Percentiles rank a stretch among this genome's conserved stretches.
Conservation (phyloP, 2,888 invertebrate species). For the Andrena hattorfiana region DNA sequence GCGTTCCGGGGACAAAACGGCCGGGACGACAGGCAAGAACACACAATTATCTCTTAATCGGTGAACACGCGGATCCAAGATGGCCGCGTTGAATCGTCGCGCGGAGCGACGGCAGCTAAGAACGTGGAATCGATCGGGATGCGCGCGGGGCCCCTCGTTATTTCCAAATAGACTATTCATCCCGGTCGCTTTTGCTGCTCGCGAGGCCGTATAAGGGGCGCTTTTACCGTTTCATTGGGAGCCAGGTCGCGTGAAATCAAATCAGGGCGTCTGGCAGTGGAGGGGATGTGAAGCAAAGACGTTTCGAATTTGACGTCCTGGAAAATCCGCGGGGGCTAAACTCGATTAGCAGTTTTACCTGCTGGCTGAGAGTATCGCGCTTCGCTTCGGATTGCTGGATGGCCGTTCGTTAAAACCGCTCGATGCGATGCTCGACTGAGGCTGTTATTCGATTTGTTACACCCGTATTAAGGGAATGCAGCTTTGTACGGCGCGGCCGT, state of each 20-base stretch:
- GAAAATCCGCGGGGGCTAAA: neutral
- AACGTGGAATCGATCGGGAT: slow-evolving; percentile 17
- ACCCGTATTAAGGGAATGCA: no score
- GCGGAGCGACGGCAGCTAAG: neutral
- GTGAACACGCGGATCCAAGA: slow-evolving; percentile 6
- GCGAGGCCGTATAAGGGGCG: neutral
- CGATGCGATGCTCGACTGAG: no score
- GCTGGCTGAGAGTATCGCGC: neutral
- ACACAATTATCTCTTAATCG: slow-evolving; percentile 46
- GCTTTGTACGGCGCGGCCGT: no score
- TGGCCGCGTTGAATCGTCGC: slow-evolving; percentile 18
- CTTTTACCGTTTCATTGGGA: neutral
- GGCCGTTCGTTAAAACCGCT: no score
- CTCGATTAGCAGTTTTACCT: neutral
- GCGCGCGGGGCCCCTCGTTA: neutral
- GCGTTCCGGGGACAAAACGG: neutral
- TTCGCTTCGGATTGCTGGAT: neutral
- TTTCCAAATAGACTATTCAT: neutral
- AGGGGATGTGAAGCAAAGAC: neutral
- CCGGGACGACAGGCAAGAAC: slow-evolving; percentile 5
- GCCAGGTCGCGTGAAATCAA: slow-evolving; percentile 1
- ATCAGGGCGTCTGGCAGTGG: neutral
- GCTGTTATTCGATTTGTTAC: no score
- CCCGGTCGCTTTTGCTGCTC: neutral
- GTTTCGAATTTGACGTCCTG: neutral